Conservation (phyloP, 1,140 invertebrate genomes). For the Atopsyche davidsoni region DNA sequence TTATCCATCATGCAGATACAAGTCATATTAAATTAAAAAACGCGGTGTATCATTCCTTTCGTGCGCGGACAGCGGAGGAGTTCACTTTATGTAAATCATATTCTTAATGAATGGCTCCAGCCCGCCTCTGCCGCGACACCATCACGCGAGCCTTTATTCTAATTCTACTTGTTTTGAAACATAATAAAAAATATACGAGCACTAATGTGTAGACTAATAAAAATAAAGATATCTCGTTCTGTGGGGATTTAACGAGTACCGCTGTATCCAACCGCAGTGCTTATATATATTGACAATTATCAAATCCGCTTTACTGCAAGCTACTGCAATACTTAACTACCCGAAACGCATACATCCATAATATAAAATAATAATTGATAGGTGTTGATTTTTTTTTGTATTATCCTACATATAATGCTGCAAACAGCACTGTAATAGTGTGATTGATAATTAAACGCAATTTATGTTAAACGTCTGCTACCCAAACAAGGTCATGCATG, state of each 20-base stretch:
- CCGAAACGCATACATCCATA: too few species aligned
- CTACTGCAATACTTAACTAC: too few species aligned
- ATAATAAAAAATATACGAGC: too few species aligned
- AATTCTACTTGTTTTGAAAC: neutral
- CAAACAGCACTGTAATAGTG: neutral
- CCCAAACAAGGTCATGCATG: conserved; percentile 5
- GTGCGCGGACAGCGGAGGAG: conserved; percentile 10
- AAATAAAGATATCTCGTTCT: too few species aligned
- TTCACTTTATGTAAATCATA: conserved; percentile 28
- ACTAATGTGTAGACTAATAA: too few species aligned
- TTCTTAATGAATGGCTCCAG: conserved; percentile 22
- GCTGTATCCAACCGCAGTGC: too few species aligned
- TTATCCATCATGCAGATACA: conserved; percentile 11
- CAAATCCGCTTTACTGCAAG: too few species aligned
- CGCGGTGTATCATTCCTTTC: conserved; percentile 17
- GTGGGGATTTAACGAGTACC: too few species aligned
- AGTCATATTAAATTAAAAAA: conserved; percentile 25
- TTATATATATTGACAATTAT: too few species aligned
- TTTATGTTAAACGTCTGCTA: neutral
- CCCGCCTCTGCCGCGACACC: conserved; percentile 8
- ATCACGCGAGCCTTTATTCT: conserved; percentile 16
- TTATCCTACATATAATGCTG: neutral
- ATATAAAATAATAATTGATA: too few species aligned
- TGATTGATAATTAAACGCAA: conserved; percentile 12
- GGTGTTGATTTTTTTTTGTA: too few species aligned